Percentiles rank a stretch among this genome's conserved stretches.
These are phyloP conservation scores for Cyclura pinguis DNA, from an alignment of 2,797 vertebrate species.

Conservation along the genomic window DNA sequence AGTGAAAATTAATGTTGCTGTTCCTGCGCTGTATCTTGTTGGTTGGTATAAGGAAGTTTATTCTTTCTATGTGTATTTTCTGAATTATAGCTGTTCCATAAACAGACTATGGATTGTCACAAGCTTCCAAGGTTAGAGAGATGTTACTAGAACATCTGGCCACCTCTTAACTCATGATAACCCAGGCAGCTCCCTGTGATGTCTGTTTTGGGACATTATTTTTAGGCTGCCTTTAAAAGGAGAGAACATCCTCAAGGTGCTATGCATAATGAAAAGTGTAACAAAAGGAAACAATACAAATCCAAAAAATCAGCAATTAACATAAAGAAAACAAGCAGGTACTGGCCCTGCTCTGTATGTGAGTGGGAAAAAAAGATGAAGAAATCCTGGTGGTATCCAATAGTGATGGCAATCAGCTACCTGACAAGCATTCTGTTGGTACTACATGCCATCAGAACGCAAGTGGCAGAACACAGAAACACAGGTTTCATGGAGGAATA, in stretches of 20 bases:
- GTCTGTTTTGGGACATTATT: background rate
- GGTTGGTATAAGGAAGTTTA: background rate
- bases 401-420: background rate
- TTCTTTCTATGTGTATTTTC: background rate
- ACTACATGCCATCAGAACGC: background rate
- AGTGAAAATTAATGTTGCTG: background rate
- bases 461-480: background rate
- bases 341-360: background rate
- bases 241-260: background rate
- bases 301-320: background rate
- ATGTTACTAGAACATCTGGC: background rate
- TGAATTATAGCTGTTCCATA: background rate
- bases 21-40: background rate
- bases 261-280: background rate
- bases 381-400: background rate
- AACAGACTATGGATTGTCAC: background rate
- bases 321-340: background rate
- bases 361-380: background rate
- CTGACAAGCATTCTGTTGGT: background rate
- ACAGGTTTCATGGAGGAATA: too few species aligned
- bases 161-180: background rate
- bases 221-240: background rate
- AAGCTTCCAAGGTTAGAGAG: background rate
- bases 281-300: background rate
- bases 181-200: background rate